A percentile compares a stretch with the other conserved stretches of the same genome.
phyloP scores from a whole-genome alignment of 37 sponge, comb jelly and placozoan species.

The Lycopodina hypogea region DNA sequence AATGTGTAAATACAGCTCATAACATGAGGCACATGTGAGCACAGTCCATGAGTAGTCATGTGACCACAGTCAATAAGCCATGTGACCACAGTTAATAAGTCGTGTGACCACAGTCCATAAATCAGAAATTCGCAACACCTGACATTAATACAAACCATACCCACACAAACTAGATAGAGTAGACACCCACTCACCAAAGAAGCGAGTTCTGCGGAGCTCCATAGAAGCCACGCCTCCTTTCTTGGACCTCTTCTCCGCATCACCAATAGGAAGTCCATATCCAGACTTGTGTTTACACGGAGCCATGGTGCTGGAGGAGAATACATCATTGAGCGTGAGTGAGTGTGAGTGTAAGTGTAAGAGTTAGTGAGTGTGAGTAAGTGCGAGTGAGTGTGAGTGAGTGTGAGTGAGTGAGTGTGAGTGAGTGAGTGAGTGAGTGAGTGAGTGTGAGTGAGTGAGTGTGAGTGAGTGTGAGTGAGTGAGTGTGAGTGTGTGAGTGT shows the following conservation, averaged over 20 bases:
- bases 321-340: background rate
- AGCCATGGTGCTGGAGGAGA: background rate
- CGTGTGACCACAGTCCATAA: too few species aligned
- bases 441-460: too few species aligned
- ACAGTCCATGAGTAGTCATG: background rate
- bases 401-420: background rate
- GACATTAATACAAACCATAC: too few species aligned
- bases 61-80: too few species aligned
- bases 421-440: constrained; percentile 2
- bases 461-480: too few species aligned
- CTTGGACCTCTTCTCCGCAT: background rate
- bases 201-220: constrained; percentile 19
- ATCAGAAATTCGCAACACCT: too few species aligned
- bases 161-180: background rate
- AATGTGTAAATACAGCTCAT: background rate
- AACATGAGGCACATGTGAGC: background rate
- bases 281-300: background rate
- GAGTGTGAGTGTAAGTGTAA: background rate
- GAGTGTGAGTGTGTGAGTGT: too few species aligned
- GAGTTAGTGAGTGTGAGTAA: background rate
- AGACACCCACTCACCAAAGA: constrained; percentile 13
- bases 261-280: background rate
- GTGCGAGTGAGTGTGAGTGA: constrained; percentile 7
- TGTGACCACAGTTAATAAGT: background rate
- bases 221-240: background rate